Conservation (phyloP, 2,797 vertebrate species). For the Loris lydekkerianus region DNA sequence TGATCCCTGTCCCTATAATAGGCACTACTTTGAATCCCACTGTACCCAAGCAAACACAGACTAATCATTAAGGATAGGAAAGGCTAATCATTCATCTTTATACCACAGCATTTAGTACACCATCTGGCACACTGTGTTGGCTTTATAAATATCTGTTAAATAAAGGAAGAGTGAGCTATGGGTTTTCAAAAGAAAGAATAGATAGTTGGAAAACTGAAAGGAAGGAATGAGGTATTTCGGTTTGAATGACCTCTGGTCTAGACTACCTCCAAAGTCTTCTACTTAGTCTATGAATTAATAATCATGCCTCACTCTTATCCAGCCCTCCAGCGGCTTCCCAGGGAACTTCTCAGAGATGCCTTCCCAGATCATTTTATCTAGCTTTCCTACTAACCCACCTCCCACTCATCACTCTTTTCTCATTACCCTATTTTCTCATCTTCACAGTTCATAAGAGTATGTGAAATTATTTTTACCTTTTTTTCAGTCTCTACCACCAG, state of each 20-base stretch:
- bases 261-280: neutral
- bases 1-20: neutral
- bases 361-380: neutral
- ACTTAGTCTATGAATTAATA: slow-evolving; percentile 34
- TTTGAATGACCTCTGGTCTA: slow-evolving; percentile 34
- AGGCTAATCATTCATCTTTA: slow-evolving; percentile 66
- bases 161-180: slow-evolving; percentile 62
- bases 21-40: slow-evolving; percentile 24
- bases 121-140: slow-evolving; percentile 62
- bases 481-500: slow-evolving; percentile 13
- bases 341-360: neutral
- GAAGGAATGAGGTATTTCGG: slow-evolving; percentile 15
- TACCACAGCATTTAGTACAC: slow-evolving; percentile 67
- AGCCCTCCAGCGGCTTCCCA: neutral
- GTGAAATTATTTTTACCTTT: slow-evolving; percentile 50
- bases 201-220: slow-evolving; percentile 9
- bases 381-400: neutral
- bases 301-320: neutral
- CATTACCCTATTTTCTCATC: neutral
- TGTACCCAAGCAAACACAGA: slow-evolving; percentile 56
- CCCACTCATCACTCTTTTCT: neutral
- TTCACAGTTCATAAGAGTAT: neutral
- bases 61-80: slow-evolving; percentile 61
- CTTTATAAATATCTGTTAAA: slow-evolving; percentile 77
- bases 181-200: slow-evolving; percentile 63